Evolutionary conservation across 23 tunicate species (phyloP).

Genomic region (Botrylloides violaceus): DNA sequence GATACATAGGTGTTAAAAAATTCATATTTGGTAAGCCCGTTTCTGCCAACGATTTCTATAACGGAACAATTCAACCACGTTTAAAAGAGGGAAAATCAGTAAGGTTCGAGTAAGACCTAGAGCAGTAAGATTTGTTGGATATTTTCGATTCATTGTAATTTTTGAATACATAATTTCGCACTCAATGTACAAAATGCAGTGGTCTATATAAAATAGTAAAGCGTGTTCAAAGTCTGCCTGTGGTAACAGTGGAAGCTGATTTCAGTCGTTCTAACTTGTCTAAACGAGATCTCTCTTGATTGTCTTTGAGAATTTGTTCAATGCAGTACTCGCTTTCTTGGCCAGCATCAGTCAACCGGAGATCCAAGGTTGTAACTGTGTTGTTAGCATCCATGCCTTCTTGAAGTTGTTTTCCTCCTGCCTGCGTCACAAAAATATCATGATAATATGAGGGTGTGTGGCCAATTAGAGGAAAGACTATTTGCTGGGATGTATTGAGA

Average conservation of each 20-base stretch:
- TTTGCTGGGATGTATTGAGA: too few relatives aligned
- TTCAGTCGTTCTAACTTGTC: constrained; percentile 12
- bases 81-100: constrained; percentile 33
- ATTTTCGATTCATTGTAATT: too few relatives aligned
- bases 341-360: constrained; percentile 88
- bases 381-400: constrained; percentile 85
- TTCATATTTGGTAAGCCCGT: constrained; percentile 21
- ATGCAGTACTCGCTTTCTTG: constrained; percentile 97
- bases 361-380: constrained; percentile 49
- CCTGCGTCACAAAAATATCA: constrained; percentile 14
- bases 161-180: too few relatives aligned
- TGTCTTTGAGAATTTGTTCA: constrained; percentile 59
- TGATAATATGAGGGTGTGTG: neutral
- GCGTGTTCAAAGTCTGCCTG: neutral
- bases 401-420: constrained; percentile 91
- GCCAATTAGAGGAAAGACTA: too few relatives aligned
- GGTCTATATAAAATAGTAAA: too few relatives aligned
- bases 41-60: constrained; percentile 43
- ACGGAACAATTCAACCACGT: constrained; percentile 33
- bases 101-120: constrained; percentile 11
- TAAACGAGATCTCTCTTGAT: constrained; percentile 63
- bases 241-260: constrained; percentile 1
- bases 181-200: too few relatives aligned
- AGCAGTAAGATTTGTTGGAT: too few relatives aligned
- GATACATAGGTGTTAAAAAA: constrained; percentile 27